Base-by-base conservation (phyloP, 2,113 vertebrate genomes). In the Bolborhynchus lineola region DNA sequence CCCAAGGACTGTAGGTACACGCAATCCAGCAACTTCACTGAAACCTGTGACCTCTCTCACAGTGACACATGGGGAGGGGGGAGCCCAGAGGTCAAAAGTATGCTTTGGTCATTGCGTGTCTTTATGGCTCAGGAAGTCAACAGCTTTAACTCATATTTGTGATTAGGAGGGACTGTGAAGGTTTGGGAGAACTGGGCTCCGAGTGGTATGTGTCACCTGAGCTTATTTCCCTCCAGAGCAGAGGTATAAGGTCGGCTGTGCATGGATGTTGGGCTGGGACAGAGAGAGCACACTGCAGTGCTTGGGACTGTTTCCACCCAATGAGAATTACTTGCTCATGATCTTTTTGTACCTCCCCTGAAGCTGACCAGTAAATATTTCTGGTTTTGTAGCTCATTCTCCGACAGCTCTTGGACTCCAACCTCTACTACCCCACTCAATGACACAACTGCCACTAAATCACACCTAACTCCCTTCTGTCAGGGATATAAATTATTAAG, bases 371-470 rank as follows among this genome's bases (percentile, higher is more conserved):
- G 62, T 69, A 72, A 91, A 90, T 97, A 25, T 98, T 94, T 98
- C 80, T 98, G 85, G 97, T 97, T 93, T 98, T 97, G 59, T 98
- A 99, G 99, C 99, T 94, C 99, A 99, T 95, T 98, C 99, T 77
- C 98, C 99, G 97, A 98, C 98, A 93, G 98, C 99, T 93, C 98
- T 99, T 97, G 97, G 98, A 97, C 99, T 99, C 96, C 99, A 99
- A 97, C 98, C 99, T 49, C 97, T 99, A 98, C 97, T 99, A 98
- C 98, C 98, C 63, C 97, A 99, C 97, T 97, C 98, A 94, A 98
- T 99, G 98, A 98, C 99, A 98, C 98, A 98, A 12, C 98, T 99
- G 98, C 99, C 99, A 47, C 98, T 99, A 96, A 99, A 98, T 97
- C 99, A 99, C 87, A 98, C 98, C 97, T 99, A 98, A 98, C 95